Base-by-base conservation (phyloP, 92 coral and sea anemone genomes). In the Epizoanthus rinbou region DNA sequence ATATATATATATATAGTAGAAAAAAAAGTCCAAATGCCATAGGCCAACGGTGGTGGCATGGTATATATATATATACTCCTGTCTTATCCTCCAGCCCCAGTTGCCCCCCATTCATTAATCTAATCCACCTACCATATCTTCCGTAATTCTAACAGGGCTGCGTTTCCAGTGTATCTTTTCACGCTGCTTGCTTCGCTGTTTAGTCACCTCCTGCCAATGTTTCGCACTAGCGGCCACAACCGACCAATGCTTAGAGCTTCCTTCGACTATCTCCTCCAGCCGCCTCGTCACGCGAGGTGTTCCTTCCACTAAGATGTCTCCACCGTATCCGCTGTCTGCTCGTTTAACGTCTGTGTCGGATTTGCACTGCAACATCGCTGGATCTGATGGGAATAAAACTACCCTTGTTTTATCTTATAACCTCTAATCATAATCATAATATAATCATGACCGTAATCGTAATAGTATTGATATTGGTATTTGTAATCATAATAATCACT, bases 251-350 rank as follows among this genome's bases (percentile, higher is more conserved):
- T 87, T 90, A 0, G 98, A 96, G 80, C 97, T 96, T 90, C 88
- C 90, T 69, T 86, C 87, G 10, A 92, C 95, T 22, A 95, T 89
- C 79, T 95, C 98, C 73, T 95, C 98, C 93, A 95, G 91, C 17
- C 94, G 91, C 47, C 88, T 92, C 89, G 91, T 92, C 67, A 83
- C 64, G 13, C 83, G 93, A 31, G 86, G 71, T 15, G 80, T 57
- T 79, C 39, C 56, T 52, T 65, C 87, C 3, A 75, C 74, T 0
- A 94, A 95, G 66, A 96, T 79, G 80, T 96, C 99, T 22, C 94
- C 99, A 66, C 99, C 99, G 28, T 94, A 90, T 22, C 99, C 99
- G 47, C 99, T 96, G 84, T 96, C 99, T 0, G 97, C 89, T 62
- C 99, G 91, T 81, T 94, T 90, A 41, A 96, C 87, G 17, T 96